Percentiles rank a stretch among this genome's conserved stretches.
Evolutionary conservation across 2,888 invertebrate genomes (phyloP).

Genomic region (Germaria angustata): DNA sequence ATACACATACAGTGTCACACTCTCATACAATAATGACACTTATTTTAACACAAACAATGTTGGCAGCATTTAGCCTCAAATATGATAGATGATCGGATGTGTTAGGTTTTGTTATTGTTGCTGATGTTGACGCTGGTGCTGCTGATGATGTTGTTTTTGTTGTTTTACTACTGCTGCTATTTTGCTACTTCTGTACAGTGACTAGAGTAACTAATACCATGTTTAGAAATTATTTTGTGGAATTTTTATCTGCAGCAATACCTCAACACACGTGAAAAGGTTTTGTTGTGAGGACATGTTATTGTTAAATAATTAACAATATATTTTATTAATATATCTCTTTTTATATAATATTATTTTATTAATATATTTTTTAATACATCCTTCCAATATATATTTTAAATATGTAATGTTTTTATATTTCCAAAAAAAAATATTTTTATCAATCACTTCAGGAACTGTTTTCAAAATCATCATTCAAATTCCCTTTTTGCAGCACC

Average conservation of each 20-base stretch:
- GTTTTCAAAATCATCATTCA: no score
- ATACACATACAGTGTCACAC: not conserved
- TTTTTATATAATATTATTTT: no score
- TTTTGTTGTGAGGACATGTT: not conserved
- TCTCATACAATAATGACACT: slow-evolving; percentile 56
- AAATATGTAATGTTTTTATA: no score
- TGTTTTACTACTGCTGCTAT: not conserved
- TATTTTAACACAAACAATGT: slow-evolving; percentile 65
- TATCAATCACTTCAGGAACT: no score
- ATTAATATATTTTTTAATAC: no score
- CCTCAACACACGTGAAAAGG: not conserved
- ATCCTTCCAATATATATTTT: no score
- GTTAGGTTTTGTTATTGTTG: slow-evolving; percentile 46
- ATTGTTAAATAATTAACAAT: no score
- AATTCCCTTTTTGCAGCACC: not conserved
- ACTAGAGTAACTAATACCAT: slow-evolving; percentile 31
- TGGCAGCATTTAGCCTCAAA: slow-evolving; percentile 65
- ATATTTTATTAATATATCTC: no score
- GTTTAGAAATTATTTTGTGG: slow-evolving; percentile 43
- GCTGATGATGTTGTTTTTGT: not conserved
- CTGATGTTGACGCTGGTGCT: slow-evolving; percentile 2
- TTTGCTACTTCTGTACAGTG: slow-evolving; percentile 21
- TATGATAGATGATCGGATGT: slow-evolving; percentile 66
- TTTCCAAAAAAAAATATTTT: no score
- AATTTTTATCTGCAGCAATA: slow-evolving; percentile 48